A percentile compares a stretch with the other conserved stretches of the same genome.
Evolutionary conservation across 2,113 vertebrate genomes (phyloP).

Genomic region (Barbus barbus): DNA sequence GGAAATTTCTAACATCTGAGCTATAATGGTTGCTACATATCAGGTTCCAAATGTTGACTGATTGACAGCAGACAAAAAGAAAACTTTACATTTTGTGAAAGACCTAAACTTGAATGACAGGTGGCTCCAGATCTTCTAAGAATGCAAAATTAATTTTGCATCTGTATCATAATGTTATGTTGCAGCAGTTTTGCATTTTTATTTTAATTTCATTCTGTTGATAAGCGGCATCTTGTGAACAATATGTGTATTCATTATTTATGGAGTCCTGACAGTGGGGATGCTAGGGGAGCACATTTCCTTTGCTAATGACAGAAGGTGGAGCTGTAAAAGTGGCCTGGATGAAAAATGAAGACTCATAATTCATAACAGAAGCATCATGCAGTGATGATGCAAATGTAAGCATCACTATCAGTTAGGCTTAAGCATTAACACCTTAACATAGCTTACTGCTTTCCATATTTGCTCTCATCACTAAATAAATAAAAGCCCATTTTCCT

Average conservation of each 20-base stretch:
- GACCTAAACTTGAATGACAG: background rate
- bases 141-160: background rate
- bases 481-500: background rate
- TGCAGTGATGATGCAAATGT: slow-evolving; percentile 1
- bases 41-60: background rate
- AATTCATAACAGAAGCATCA: slow-evolving; percentile 15
- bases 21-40: background rate
- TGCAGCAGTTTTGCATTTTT: slow-evolving; percentile 38
- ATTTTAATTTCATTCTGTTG: slow-evolving; percentile 38
- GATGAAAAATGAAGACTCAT: slow-evolving; percentile 37
- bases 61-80: background rate
- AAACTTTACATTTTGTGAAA: background rate
- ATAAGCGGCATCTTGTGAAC: slow-evolving; percentile 47
- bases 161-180: background rate
- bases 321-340: slow-evolving; percentile 50
- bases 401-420: background rate
- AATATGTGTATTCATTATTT: slow-evolving; percentile 51
- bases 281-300: slow-evolving; percentile 3
- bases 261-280: slow-evolving; percentile 26
- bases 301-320: slow-evolving; percentile 48
- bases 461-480: background rate
- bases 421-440: background rate
- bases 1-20: too few relatives aligned
- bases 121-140: background rate
- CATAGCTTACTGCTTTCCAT: background rate